phyloP scores from a whole-genome alignment of 2,888 invertebrate genomes.

The Melanargia galathea region DNA sequence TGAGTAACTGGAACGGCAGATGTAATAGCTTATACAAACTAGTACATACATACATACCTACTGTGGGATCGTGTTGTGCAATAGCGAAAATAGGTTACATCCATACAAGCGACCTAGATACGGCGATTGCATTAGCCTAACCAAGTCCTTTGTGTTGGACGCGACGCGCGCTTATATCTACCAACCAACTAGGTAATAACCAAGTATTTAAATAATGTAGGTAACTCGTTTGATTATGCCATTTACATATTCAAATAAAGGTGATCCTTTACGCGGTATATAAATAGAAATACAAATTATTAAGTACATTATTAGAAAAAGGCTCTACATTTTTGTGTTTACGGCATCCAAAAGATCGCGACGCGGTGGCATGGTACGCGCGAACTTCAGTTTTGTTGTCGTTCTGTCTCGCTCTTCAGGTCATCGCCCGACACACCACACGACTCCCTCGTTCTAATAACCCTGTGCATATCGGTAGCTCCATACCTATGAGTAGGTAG shows the following conservation, averaged over 20 bases:
- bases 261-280: background rate
- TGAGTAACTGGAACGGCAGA: conserved; percentile 54
- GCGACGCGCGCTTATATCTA: conserved; percentile 25
- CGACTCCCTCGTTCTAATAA: conserved; percentile 76
- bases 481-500: conserved; percentile 61
- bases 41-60: no score
- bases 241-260: conserved; percentile 9
- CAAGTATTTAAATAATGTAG: conserved; percentile 25
- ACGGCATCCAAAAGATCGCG: conserved; percentile 22
- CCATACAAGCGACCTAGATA: conserved; percentile 61
- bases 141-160: conserved; percentile 53
- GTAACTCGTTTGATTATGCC: conserved; percentile 22
- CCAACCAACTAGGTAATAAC: conserved; percentile 14
- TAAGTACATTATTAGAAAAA: background rate
- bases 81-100: conserved; percentile 66
- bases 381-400: conserved; percentile 81
- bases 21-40: conserved; percentile 56
- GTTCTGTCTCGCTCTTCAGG: conserved; percentile 74
- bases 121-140: conserved; percentile 49
- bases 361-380: conserved; percentile 48
- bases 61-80: conserved; percentile 61
- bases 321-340: conserved; percentile 19
- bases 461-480: conserved; percentile 64
- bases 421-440: conserved; percentile 72
- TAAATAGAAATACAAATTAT: background rate